phyloP scores from a whole-genome alignment of 2,888 invertebrate species.

The Coelopa pilipes region DNA sequence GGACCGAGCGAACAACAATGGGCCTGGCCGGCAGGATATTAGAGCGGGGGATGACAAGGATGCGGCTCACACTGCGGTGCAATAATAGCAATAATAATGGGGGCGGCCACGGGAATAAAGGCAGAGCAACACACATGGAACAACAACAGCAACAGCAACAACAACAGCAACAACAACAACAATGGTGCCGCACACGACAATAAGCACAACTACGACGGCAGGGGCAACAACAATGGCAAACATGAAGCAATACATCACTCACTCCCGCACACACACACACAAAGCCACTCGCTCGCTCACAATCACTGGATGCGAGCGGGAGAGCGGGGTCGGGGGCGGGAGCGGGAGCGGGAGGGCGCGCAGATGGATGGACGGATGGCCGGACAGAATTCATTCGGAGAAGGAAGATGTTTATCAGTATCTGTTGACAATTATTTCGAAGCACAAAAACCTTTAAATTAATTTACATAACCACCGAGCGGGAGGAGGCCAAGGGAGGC shows the following conservation, averaged over 20 bases:
- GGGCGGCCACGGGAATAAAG: background rate
- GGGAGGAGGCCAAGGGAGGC: no score
- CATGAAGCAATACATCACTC: background rate
- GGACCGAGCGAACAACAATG: background rate
- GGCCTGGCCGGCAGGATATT: slow-evolving; percentile 6
- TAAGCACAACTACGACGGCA: background rate
- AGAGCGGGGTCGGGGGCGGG: no score
- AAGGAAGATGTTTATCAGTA: slow-evolving; percentile 47
- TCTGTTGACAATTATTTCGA: slow-evolving; percentile 49
- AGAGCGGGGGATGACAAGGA: background rate
- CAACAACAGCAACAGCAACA: background rate
- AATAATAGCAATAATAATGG: background rate
- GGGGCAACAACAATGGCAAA: background rate
- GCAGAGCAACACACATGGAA: background rate
- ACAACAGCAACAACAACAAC: background rate
- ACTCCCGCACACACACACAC: background rate
- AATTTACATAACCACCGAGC: background rate
- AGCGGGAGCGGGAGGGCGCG: no score
- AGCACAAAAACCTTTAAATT: slow-evolving; percentile 26
- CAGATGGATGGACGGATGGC: no score
- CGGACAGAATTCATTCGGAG: slow-evolving; percentile 12
- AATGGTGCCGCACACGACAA: background rate
- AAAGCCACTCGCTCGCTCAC: background rate
- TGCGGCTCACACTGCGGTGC: slow-evolving; percentile 21
- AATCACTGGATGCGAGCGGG: no score